These are phyloP conservation scores for Onychostruthus taczanowskii DNA, from an alignment of 2,113 vertebrate species.

Conservation along the genomic window DNA sequence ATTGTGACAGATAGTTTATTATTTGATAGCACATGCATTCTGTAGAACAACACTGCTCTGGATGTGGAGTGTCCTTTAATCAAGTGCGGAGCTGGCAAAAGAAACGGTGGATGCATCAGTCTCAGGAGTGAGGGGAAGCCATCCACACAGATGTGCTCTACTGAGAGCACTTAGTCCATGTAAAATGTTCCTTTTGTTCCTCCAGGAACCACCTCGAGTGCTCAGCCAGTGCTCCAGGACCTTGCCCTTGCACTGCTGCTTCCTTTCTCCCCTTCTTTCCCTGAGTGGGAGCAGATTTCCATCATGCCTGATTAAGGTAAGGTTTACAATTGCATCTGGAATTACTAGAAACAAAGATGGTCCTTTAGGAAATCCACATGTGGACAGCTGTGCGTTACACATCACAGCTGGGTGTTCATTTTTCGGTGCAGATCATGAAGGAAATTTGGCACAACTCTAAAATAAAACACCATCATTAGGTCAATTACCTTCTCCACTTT, in stretches of 20 bases:
- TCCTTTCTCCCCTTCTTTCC: background rate
- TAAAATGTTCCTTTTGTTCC: background rate
- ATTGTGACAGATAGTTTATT: slow-evolving; percentile 84
- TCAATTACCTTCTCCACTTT: background rate
- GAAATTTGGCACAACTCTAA: background rate
- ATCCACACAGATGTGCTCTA: background rate
- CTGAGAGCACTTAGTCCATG: background rate
- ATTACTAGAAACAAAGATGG: background rate
- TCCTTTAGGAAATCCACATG: background rate
- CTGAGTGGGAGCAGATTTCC: background rate
- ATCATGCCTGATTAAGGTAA: background rate
- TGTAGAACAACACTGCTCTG: slow-evolving; percentile 46
- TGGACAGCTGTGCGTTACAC: background rate
- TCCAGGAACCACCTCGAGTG: background rate
- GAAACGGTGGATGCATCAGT: background rate
- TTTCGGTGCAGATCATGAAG: background rate
- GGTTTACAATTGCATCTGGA: background rate
- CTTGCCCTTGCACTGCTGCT: background rate
- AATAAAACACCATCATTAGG: background rate
- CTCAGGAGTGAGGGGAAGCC: background rate
- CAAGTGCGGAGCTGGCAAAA: background rate
- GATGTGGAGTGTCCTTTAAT: slow-evolving; percentile 2
- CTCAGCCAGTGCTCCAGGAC: background rate
- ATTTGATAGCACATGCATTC: slow-evolving; percentile 75
- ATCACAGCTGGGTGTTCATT: background rate